Conservation (phyloP, 2,888 invertebrate genomes). For the Philereme transversata region DNA sequence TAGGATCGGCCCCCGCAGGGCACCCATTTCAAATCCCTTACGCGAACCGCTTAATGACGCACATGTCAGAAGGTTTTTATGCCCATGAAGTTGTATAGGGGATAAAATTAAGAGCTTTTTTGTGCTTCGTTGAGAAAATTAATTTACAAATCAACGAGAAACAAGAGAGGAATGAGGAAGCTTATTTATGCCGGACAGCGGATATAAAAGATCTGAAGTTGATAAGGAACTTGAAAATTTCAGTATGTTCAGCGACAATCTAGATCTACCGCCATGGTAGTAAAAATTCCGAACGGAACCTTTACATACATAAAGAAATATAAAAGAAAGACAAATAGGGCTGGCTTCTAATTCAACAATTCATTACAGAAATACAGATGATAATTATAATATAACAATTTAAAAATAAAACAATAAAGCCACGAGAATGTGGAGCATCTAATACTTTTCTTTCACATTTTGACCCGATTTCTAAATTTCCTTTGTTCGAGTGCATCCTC, state of each 20-base stretch:
- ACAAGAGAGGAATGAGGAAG: neutral
- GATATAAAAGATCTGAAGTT: no score
- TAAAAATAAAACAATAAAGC: no score
- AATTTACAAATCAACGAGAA: slow-evolving; percentile 3
- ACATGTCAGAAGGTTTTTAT: slow-evolving; percentile 66
- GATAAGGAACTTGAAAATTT: no score
- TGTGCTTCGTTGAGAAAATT: slow-evolving; percentile 6
- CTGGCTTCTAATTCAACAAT: neutral
- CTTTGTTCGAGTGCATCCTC: slow-evolving; percentile 42
- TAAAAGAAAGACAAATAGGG: no score
- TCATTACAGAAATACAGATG: neutral
- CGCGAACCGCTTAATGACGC: slow-evolving; percentile 68
- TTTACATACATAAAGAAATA: no score
- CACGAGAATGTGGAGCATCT: slow-evolving; percentile 12
- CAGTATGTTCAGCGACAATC: no score
- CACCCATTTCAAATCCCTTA: slow-evolving; percentile 65
- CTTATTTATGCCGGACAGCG: neutral
- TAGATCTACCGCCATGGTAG: no score
- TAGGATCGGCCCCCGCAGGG: slow-evolving; percentile 63
- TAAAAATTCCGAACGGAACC: no score
- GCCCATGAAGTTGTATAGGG: slow-evolving; percentile 34
- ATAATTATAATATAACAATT: no score
- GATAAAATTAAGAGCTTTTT: slow-evolving; percentile 24
- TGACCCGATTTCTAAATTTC: slow-evolving; percentile 39
- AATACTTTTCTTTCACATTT: slow-evolving; percentile 21